Percentiles rank a stretch among this genome's conserved stretches.
Evolutionary conservation across 2,113 vertebrate genomes (phyloP).

Genomic region (Cheirogaleus medius): DNA sequence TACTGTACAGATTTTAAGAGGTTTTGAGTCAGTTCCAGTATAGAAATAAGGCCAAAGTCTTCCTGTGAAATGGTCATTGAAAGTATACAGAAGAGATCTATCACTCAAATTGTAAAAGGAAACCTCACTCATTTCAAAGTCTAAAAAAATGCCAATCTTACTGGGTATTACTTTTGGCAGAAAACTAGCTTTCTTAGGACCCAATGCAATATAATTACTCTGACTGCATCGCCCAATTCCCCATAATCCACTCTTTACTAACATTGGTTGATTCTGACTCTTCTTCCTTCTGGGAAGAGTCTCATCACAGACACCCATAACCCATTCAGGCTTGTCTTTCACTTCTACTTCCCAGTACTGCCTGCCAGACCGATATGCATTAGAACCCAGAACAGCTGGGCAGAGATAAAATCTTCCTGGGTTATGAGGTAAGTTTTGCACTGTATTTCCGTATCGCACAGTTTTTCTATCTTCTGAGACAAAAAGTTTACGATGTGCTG

Average conservation of each 20-base stretch:
- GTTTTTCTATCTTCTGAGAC: conserved; percentile 66
- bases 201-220: conserved; percentile 48
- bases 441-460: conserved; percentile 16
- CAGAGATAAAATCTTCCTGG: conserved; percentile 51
- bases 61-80: neutral
- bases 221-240: conserved; percentile 24
- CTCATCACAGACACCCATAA: conserved; percentile 65
- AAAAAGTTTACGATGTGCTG: conserved; percentile 62
- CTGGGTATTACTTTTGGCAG: conserved; percentile 54
- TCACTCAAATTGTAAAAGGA: conserved; percentile 75
- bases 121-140: conserved; percentile 66
- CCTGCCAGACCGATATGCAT: conserved; percentile 34
- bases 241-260: conserved; percentile 64
- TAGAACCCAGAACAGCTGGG: conserved; percentile 56
- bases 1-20: conserved; percentile 30
- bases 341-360: conserved; percentile 75
- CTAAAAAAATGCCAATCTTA: conserved; percentile 69
- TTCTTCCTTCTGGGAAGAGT: conserved; percentile 50
- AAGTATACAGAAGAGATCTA: conserved; percentile 1
- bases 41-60: conserved; percentile 30
- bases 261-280: neutral
- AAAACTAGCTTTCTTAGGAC: conserved; percentile 13
- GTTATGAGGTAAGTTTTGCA: neutral
- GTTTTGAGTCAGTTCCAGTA: neutral
- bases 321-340: conserved; percentile 65